Conservation (phyloP, 2,797 vertebrate genomes). For the Neoniphon sammara region DNA sequence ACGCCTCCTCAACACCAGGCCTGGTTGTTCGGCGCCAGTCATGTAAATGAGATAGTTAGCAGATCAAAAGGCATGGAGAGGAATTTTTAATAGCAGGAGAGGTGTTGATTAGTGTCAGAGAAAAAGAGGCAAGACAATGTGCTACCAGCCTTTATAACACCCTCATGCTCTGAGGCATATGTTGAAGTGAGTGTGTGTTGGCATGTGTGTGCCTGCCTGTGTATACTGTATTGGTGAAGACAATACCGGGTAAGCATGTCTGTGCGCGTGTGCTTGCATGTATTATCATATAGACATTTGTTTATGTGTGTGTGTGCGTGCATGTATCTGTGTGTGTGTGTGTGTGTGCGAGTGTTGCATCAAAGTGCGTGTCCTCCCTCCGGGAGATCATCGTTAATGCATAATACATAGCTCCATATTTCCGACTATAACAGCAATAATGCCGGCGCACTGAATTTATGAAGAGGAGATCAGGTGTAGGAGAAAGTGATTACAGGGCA, state of each 20-base stretch:
- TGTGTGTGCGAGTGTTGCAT: conserved; percentile 29
- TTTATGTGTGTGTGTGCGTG: conserved; percentile 17
- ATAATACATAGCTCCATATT: conserved; percentile 79
- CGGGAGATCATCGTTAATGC: conserved; percentile 73
- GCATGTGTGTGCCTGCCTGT: background rate
- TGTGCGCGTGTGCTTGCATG: conserved; percentile 20
- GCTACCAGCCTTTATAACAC: conserved; percentile 63
- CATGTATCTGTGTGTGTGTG: conserved; percentile 1
- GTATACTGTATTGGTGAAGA: conserved; percentile 17
- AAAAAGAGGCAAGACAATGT: conserved; percentile 60
- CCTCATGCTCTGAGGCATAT: conserved; percentile 51
- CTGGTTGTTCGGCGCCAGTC: conserved; percentile 61
- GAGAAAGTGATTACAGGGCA: conserved; percentile 80
- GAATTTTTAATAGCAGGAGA: conserved; percentile 77
- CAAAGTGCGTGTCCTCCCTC: conserved; percentile 53
- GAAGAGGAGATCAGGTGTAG: conserved; percentile 77
- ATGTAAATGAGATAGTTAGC: conserved; percentile 81
- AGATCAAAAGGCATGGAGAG: conserved; percentile 74
- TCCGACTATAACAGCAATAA: conserved; percentile 77
- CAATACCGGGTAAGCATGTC: conserved; percentile 17
- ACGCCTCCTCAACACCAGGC: conserved; percentile 50
- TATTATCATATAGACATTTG: conserved; percentile 37
- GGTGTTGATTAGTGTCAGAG: conserved; percentile 81
- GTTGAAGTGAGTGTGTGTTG: conserved; percentile 32
- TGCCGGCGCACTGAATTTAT: conserved; percentile 65